A percentile compares a stretch with the other conserved stretches of the same genome.
phyloP scores from a whole-genome alignment of 2,113 vertebrate genomes.

The Tachuris rubrigastra region DNA sequence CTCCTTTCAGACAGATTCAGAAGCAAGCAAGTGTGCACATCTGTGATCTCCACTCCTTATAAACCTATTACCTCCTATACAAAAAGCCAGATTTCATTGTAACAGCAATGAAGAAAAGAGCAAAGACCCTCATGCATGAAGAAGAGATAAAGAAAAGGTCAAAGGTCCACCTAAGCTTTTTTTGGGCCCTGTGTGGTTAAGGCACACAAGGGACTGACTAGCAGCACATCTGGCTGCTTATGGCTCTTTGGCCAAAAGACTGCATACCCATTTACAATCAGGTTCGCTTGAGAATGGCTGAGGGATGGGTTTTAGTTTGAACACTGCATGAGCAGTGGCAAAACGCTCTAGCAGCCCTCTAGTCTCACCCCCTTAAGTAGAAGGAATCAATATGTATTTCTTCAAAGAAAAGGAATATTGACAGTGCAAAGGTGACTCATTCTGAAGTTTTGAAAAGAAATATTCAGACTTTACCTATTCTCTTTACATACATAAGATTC shows the following conservation, averaged over 20 bases:
- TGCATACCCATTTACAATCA: background rate
- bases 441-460: background rate
- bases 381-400: background rate
- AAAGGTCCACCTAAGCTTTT: slow-evolving; percentile 13
- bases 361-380: background rate
- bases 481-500: background rate
- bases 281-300: background rate
- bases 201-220: background rate
- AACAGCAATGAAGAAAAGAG: background rate
- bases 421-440: background rate
- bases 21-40: background rate
- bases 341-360: background rate
- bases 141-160: slow-evolving; percentile 32
- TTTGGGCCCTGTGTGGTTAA: background rate
- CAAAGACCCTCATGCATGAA: background rate
- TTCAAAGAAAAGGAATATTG: background rate
- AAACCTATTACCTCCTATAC: background rate
- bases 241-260: background rate
- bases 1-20: background rate
- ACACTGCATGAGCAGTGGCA: background rate
- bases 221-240: background rate
- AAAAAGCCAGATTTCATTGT: background rate
- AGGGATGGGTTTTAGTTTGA: background rate
- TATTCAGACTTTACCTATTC: background rate
- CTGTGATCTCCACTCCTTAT: background rate